Evolutionary conservation across 2,888 invertebrate genomes (phyloP), one percentile per base, ranked within the genome.

Genomic region (Deilephila porcellus): DNA sequence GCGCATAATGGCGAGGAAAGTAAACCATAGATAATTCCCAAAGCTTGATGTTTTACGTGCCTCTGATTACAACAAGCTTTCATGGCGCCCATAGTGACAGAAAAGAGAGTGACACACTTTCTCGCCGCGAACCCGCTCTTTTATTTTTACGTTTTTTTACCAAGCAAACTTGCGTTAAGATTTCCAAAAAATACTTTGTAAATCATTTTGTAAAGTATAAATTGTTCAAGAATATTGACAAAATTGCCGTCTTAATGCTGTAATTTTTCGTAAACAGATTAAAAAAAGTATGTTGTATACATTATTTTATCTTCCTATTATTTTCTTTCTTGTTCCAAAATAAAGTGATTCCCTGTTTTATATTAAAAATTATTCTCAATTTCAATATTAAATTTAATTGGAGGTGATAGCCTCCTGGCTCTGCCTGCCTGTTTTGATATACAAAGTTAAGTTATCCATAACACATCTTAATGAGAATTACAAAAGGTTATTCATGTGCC

Each of bases 91-190:
- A 76, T 80, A 81, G 81, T 78, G 74, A 73, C 80, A 77, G 77
- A 80, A 83, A 85, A 86, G 88, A 83, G 85, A 79, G 87, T 91
- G 92, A 90, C 92, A 91, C 78, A 91, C 87, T 90, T 91, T 91
- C 81, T 34, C 59, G 29, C 32, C 25, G 64, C 37, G 67, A 45
- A 67, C 37, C 59, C 37, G 64, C 37, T 67, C 70, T 70, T 71
- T 67, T 67, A 71, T 73, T 45, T 62, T 73, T 71, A 37, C 74
- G 25, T 74, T 74, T 71, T 73, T 75, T 63, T 59, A 32, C 59
- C 20, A 25, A 52, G 25, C 52, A 6, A 52, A 25, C 64, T 25
- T 45, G 45, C 20, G 52, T 52, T 64, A 45, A 8, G 11, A 11
- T 64, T 52, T 25, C 67, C 45, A 20, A 67, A 67, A 25, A 52